Evolutionary conservation across 2,888 invertebrate species (phyloP).

Genomic region (Bruchidius siliquastri): DNA sequence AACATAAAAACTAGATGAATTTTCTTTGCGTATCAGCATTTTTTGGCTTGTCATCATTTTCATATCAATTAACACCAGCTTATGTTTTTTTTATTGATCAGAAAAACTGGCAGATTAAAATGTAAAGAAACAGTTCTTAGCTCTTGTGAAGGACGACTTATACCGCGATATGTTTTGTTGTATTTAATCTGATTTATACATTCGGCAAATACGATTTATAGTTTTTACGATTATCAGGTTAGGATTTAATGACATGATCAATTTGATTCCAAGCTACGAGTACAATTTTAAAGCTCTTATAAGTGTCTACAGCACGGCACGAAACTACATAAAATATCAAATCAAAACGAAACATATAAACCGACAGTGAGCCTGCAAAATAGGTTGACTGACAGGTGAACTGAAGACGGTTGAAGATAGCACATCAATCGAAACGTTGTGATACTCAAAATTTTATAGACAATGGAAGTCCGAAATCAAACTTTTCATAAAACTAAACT

Average conservation of each 20-base stretch:
- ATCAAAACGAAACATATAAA: too few relatives aligned
- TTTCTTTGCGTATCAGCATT: neutral
- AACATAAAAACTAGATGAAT: neutral
- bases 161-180: neutral
- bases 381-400: too few relatives aligned
- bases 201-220: neutral
- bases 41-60: neutral
- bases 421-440: too few relatives aligned
- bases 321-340: too few relatives aligned
- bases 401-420: too few relatives aligned
- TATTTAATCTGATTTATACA: neutral
- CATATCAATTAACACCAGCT: neutral
- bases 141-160: neutral
- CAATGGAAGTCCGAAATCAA: too few relatives aligned
- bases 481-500: too few relatives aligned
- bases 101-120: neutral
- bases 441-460: too few relatives aligned
- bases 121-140: neutral
- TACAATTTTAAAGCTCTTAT: too few relatives aligned
- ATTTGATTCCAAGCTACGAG: neutral
- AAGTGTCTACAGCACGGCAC: too few relatives aligned
- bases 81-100: neutral
- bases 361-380: too few relatives aligned
- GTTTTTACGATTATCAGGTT: neutral
- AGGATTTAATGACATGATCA: neutral